These are phyloP conservation scores for Lepidocyrtoides sp. DNA, from an alignment of 2,888 invertebrate species.

Conservation along the genomic window DNA sequence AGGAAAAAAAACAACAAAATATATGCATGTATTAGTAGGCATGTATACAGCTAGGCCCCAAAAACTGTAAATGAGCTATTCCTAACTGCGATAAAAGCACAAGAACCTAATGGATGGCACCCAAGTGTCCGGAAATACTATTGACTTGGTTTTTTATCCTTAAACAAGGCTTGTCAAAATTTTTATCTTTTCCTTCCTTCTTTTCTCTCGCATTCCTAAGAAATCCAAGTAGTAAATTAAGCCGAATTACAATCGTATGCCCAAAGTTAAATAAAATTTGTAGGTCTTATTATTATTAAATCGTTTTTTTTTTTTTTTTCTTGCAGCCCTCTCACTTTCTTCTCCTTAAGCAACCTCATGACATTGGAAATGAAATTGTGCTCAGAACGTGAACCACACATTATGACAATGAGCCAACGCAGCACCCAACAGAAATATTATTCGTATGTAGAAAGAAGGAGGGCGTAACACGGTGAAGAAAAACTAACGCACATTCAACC, in stretches of 20 bases:
- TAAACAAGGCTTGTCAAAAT: not conserved
- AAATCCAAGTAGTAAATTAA: not conserved
- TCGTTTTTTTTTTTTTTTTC: not conserved
- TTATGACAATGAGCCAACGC: not conserved
- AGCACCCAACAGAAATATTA: not conserved
- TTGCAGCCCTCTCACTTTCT: not conserved
- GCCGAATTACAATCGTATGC: not conserved
- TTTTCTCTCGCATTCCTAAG: not conserved
- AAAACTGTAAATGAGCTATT: not conserved
- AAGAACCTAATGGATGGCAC: not conserved
- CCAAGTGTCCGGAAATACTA: not conserved
- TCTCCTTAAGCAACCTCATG: not conserved
- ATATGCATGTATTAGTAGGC: no score
- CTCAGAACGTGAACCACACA: not conserved
- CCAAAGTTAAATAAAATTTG: not conserved
- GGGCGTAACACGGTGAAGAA: not conserved
- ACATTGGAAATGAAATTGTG: not conserved
- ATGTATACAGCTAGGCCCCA: not conserved
- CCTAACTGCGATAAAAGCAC: not conserved
- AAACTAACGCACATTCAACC: not conserved
- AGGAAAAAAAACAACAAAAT: not conserved
- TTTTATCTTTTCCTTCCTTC: not conserved
- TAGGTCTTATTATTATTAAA: not conserved
- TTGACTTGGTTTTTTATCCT: not conserved
- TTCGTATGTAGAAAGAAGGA: not conserved